phyloP scores from a whole-genome alignment of 2,113 vertebrate species.

The Trachemys scripta region DNA sequence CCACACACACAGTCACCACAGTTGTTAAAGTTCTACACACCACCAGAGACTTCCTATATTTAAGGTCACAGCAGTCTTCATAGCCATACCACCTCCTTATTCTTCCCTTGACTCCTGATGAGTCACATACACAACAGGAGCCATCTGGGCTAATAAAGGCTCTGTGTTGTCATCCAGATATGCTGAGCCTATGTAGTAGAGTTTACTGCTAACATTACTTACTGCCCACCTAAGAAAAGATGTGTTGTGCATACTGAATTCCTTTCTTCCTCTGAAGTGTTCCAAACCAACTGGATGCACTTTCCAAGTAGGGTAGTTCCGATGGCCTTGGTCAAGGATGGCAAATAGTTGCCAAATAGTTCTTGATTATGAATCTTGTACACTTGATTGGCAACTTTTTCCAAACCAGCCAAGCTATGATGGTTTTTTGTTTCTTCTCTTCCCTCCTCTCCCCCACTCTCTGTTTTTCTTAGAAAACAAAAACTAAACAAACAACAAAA shows the following conservation, averaged over 20 bases:
- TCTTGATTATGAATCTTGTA: neutral
- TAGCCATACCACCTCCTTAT: neutral
- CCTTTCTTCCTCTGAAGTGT: neutral
- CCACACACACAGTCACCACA: neutral
- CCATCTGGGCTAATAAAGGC: slow-evolving; percentile 16
- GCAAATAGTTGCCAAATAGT: neutral
- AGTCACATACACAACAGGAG: neutral
- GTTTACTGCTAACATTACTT: neutral
- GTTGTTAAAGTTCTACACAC: neutral
- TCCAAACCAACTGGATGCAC: neutral
- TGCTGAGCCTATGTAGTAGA: neutral
- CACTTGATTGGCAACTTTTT: neutral
- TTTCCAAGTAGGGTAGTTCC: neutral
- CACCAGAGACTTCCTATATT: neutral
- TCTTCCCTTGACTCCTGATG: neutral
- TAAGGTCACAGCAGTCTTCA: neutral
- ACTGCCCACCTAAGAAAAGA: neutral
- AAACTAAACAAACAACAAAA: neutral
- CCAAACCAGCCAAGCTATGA: neutral
- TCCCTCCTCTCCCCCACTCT: neutral
- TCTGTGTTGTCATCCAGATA: neutral
- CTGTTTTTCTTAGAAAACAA: neutral
- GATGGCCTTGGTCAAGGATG: neutral
- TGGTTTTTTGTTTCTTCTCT: neutral
- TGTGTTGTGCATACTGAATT: neutral